Evolutionary conservation across 64 coral and sea anemone genomes (phyloP).

Genomic region (Montipora foliosa): DNA sequence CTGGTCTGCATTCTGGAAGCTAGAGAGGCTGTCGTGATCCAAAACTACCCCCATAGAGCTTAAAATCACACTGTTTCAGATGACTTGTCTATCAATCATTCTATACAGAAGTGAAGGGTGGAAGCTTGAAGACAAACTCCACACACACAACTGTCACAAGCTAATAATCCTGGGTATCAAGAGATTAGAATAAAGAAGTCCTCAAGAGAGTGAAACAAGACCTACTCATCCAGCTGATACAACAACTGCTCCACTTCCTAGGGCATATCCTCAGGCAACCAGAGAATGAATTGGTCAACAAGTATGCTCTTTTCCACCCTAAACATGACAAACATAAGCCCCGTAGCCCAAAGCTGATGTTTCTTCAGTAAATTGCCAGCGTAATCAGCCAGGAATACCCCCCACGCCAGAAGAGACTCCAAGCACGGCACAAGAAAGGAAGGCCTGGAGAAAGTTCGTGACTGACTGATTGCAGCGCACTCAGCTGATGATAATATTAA

Average conservation of each 20-base stretch:
- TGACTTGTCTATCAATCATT: background rate
- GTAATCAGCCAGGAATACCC: background rate
- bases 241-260: background rate
- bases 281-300: constrained; percentile 5
- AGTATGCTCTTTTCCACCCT: background rate
- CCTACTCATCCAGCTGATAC: background rate
- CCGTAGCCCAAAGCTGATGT: background rate
- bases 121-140: background rate
- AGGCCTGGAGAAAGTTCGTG: background rate
- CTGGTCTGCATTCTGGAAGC: background rate
- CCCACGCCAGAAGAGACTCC: background rate
- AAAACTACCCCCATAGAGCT: background rate
- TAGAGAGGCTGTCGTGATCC: background rate
- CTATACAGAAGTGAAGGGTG: background rate
- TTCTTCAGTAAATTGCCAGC: constrained; percentile 6
- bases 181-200: background rate
- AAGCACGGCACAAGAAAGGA: background rate
- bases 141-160: background rate
- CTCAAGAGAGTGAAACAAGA: background rate
- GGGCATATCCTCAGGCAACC: constrained; percentile 28
- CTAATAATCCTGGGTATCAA: background rate
- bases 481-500: too few relatives aligned
- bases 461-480: too few relatives aligned
- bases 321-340: background rate
- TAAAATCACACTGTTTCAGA: background rate